Percentiles rank a stretch among this genome's conserved stretches.
These are phyloP conservation scores for Sipha maydis DNA, from an alignment of 2,888 invertebrate genomes.

Conservation along the genomic window DNA sequence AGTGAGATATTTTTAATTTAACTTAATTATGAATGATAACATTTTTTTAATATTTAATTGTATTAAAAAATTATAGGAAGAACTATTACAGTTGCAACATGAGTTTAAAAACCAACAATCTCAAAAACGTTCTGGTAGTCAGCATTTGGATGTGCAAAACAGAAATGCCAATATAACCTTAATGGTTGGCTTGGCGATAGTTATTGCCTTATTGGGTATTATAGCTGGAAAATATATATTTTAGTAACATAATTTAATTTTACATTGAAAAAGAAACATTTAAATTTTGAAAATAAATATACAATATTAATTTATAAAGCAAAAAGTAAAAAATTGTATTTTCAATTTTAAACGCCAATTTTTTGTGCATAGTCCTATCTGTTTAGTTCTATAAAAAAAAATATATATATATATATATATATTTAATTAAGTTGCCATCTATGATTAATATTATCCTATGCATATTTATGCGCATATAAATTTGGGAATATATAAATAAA, in stretches of 20 bases:
- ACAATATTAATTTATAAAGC: conserved; percentile 55
- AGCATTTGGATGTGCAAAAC: conserved; percentile 64
- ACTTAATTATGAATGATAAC: neutral
- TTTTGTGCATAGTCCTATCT: conserved; percentile 58
- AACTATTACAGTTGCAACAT: conserved; percentile 74
- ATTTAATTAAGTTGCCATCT: conserved; percentile 42
- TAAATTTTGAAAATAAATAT: conserved; percentile 32
- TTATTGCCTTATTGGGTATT: conserved; percentile 78
- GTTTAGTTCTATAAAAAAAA: conserved; percentile 33
- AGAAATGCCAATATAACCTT: conserved; percentile 70
- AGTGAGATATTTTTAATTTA: conserved; percentile 68
- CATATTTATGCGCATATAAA: conserved; percentile 49
- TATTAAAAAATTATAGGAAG: conserved; percentile 70
- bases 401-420: conserved; percentile 18
- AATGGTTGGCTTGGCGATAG: conserved; percentile 76
- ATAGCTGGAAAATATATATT: conserved; percentile 84
- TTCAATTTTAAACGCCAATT: conserved; percentile 35
- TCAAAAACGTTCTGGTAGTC: conserved; percentile 54
- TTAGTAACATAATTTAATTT: conserved; percentile 67
- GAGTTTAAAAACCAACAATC: conserved; percentile 38
- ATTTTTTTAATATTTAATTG: neutral
- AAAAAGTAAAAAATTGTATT: conserved; percentile 44
- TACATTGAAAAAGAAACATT: conserved; percentile 34
- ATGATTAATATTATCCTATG: conserved; percentile 51
- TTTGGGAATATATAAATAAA: conserved; percentile 29